Conservation (phyloP, 2,888 invertebrate species). For the Diarsia brunnea region DNA sequence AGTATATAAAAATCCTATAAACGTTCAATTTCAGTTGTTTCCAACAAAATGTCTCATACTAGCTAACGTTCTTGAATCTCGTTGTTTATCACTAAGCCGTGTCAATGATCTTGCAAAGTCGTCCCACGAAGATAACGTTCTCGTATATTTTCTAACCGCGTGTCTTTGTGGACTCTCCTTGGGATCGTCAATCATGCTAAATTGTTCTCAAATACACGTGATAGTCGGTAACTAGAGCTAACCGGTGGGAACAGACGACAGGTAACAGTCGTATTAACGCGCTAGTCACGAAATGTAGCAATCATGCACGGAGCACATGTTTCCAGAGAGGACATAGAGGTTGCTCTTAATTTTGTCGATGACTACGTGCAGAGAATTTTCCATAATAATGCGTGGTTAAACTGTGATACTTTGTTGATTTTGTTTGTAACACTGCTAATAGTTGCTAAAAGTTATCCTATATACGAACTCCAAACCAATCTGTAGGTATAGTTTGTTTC, state of each 20-base stretch:
- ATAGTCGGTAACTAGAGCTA: slow-evolving; percentile 48
- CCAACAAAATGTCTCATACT: background rate
- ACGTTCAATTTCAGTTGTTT: background rate
- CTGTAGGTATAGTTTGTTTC: too few species aligned
- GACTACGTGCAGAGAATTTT: slow-evolving; percentile 2
- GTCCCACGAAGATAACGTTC: slow-evolving; percentile 38
- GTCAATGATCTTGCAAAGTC: slow-evolving; percentile 48
- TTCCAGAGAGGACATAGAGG: background rate
- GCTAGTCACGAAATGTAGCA: slow-evolving; percentile 40
- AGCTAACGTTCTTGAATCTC: background rate
- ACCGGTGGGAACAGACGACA: slow-evolving; percentile 42
- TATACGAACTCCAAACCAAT: background rate
- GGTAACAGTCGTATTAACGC: slow-evolving; percentile 40
- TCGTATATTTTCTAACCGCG: slow-evolving; percentile 15
- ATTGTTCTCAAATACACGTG: slow-evolving; percentile 53
- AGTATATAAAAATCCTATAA: background rate
- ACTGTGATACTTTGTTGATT: slow-evolving; percentile 1
- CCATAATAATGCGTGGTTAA: slow-evolving; percentile 3
- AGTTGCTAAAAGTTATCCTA: background rate
- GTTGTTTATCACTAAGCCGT: background rate
- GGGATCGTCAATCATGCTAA: slow-evolving; percentile 48
- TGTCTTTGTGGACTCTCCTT: slow-evolving; percentile 38
- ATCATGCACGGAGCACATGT: slow-evolving; percentile 44
- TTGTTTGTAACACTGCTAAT: background rate
- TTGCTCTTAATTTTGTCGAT: slow-evolving; percentile 11